Conservation (phyloP, 2,113 vertebrate genomes). For the Polypterus bichir region DNA sequence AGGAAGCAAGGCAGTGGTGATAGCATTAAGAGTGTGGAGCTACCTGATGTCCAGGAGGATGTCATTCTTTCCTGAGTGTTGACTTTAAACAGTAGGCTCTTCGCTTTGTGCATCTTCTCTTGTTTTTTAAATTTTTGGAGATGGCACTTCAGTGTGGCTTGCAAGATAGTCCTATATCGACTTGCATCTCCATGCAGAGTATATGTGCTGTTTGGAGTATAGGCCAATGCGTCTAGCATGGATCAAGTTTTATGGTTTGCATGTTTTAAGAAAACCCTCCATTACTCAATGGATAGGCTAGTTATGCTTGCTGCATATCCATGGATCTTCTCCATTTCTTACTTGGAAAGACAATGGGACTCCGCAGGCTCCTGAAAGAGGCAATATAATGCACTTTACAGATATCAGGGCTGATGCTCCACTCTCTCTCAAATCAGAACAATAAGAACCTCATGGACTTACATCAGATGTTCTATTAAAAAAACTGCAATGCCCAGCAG, state of each 20-base stretch:
- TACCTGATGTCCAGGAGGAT: constrained; percentile 67
- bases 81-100: constrained; percentile 10
- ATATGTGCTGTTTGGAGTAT: not conserved
- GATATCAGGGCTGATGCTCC: too few species aligned
- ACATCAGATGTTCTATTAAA: too few species aligned
- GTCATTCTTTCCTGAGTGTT: constrained; percentile 66
- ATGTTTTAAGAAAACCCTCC: constrained; percentile 4
- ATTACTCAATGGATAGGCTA: too few species aligned
- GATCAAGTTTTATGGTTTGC: not conserved
- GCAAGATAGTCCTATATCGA: not conserved
- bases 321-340: too few species aligned
- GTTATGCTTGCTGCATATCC: too few species aligned
- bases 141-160: constrained; percentile 9
- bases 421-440: too few species aligned
- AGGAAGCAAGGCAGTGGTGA: constrained; percentile 83
- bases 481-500: too few species aligned
- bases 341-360: too few species aligned
- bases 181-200: not conserved
- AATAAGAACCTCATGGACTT: too few species aligned
- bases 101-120: constrained; percentile 1
- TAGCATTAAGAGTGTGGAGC: constrained; percentile 53
- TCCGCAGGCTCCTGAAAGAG: too few species aligned
- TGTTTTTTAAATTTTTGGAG: not conserved
- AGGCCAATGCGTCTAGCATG: not conserved
- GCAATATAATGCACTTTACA: too few species aligned